phyloP scores from a whole-genome alignment of 2,797 vertebrate species.

The Chaenodraco wilsoni region DNA sequence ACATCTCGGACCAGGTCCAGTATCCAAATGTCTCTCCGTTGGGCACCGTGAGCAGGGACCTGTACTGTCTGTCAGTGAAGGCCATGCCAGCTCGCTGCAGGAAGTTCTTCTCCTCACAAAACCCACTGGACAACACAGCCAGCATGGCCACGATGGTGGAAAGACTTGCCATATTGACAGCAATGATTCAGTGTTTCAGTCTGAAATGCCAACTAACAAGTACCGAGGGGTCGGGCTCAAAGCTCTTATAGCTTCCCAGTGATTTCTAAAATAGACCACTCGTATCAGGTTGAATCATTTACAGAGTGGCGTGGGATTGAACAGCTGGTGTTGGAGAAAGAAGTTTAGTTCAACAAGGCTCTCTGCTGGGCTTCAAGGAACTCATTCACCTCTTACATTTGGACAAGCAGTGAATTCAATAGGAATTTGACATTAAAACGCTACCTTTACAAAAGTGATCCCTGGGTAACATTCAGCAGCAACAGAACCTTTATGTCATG shows the following conservation, averaged over 20 bases:
- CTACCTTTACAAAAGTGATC: neutral
- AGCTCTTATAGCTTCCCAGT: slow-evolving; percentile 57
- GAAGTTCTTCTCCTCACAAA: slow-evolving; percentile 50
- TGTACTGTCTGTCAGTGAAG: slow-evolving; percentile 63
- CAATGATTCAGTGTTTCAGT: slow-evolving; percentile 18
- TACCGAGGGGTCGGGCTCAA: neutral
- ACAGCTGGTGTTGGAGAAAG: slow-evolving; percentile 59
- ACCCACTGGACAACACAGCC: slow-evolving; percentile 50
- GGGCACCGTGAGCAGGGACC: slow-evolving; percentile 47
- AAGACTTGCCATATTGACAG: slow-evolving; percentile 61
- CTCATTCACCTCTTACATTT: neutral
- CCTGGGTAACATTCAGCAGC: slow-evolving; percentile 9
- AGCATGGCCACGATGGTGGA: slow-evolving; percentile 38
- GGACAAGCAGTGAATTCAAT: neutral
- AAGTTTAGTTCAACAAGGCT: neutral
- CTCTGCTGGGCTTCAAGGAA: neutral
- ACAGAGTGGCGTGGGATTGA: slow-evolving; percentile 64
- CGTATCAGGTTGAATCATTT: slow-evolving; percentile 71
- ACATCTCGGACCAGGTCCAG: slow-evolving; percentile 81
- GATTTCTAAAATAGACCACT: slow-evolving; percentile 2
- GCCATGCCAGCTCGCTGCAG: slow-evolving; percentile 61
- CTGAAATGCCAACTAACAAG: slow-evolving; percentile 34
- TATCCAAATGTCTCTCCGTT: slow-evolving; percentile 77
- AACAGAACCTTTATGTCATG: neutral
- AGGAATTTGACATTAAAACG: neutral